phyloP scores from a whole-genome alignment of 2,797 vertebrate species.

The Smutsia temminckii region DNA sequence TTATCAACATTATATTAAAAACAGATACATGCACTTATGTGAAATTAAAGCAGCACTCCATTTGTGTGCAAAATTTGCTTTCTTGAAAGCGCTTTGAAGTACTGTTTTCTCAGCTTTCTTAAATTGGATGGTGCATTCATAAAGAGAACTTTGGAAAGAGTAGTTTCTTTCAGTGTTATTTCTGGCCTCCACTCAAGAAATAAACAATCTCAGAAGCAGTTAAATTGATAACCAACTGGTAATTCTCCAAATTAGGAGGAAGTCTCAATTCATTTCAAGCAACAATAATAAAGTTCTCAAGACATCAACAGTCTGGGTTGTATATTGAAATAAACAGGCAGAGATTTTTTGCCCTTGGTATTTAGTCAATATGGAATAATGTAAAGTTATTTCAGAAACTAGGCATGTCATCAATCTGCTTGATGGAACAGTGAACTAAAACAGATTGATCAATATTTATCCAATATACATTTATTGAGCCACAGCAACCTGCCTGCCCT shows the following conservation, averaged over 20 bases:
- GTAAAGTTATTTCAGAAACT: background rate
- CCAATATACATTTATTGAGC: background rate
- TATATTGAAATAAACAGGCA: background rate
- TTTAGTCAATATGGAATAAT: background rate
- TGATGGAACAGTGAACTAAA: background rate
- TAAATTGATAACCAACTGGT: background rate
- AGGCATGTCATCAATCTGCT: background rate
- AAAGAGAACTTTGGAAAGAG: background rate
- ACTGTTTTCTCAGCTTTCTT: conserved; percentile 59
- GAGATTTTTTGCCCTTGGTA: background rate
- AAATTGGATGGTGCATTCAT: background rate
- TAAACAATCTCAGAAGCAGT: background rate
- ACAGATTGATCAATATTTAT: background rate
- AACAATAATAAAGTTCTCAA: conserved; percentile 10
- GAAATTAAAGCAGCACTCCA: conserved; percentile 9
- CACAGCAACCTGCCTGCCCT: background rate
- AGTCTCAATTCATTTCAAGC: background rate
- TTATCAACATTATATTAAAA: conserved; percentile 40
- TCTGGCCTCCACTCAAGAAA: conserved; percentile 45
- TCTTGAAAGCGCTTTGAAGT: conserved; percentile 55
- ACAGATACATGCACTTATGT: background rate
- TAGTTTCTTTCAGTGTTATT: conserved; percentile 11
- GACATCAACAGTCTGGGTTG: background rate
- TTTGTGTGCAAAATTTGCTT: conserved; percentile 12
- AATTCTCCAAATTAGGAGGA: background rate